A percentile compares a stretch with the other conserved stretches of the same genome.
phyloP scores from a whole-genome alignment of 2,888 invertebrate genomes.

The Tromatobia lineatoria region DNA sequence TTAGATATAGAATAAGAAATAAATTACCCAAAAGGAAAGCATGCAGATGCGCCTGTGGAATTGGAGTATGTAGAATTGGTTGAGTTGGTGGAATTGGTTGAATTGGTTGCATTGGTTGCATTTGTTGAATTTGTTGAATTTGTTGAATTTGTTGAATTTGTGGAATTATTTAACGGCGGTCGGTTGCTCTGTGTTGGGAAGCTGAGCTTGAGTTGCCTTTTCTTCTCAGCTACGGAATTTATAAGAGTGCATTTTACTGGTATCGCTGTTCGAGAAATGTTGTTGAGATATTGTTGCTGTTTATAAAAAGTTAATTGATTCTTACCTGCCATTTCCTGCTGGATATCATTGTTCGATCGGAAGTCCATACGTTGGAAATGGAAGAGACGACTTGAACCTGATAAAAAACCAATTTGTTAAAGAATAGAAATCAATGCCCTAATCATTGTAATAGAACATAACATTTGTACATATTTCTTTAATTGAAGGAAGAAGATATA shows the following conservation, averaged over 20 bases:
- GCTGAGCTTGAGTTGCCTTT: conserved; percentile 88
- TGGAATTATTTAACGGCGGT: conserved; percentile 83
- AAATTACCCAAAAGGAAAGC: conserved; percentile 78
- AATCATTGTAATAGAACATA: no score
- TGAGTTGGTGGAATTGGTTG: conserved; percentile 80
- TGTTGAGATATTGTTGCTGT: no score
- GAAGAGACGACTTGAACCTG: conserved; percentile 81
- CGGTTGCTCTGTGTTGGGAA: conserved; percentile 85
- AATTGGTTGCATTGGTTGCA: conserved; percentile 64
- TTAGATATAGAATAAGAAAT: not conserved
- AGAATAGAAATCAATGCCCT: no score
- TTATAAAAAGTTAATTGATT: not conserved
- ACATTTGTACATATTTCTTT: no score
- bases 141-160: conserved; percentile 80
- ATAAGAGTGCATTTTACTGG: conserved; percentile 25
- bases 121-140: conserved; percentile 81
- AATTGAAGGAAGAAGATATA: no score
- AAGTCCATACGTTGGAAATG: conserved; percentile 83
- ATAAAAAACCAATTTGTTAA: conserved; percentile 33
- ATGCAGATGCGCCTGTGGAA: conserved; percentile 78
- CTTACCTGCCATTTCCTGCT: conserved; percentile 83
- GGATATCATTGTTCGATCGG: conserved; percentile 82
- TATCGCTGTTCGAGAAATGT: no score
- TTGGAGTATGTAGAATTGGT: conserved; percentile 84
- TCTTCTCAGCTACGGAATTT: conserved; percentile 86